phyloP scores from a whole-genome alignment of 2,113 vertebrate genomes.

The Penelope pileata region DNA sequence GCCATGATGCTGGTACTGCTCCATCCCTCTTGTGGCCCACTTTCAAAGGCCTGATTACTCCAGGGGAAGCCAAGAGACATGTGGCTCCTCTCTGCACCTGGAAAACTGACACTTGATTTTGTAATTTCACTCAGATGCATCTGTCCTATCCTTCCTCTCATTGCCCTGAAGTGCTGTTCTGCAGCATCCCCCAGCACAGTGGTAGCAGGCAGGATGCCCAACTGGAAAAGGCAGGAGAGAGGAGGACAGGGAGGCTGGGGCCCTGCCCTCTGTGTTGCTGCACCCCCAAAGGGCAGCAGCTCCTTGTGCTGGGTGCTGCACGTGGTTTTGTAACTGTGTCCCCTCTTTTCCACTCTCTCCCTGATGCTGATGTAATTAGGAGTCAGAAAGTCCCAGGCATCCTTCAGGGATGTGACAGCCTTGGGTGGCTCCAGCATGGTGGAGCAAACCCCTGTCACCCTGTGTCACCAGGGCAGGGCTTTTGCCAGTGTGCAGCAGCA shows the following conservation, averaged over 20 bases:
- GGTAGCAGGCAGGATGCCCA: not conserved
- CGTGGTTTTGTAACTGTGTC: not conserved
- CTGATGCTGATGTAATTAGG: not conserved
- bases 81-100: not conserved
- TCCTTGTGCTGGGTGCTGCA: not conserved
- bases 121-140: not conserved
- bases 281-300: not conserved
- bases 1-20: fast-evolving
- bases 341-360: not conserved
- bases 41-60: not conserved
- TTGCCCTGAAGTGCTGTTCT: not conserved
- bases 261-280: too few relatives aligned
- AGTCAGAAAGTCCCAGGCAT: not conserved
- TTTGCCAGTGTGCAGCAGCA: fast-evolving
- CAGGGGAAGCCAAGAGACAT: not conserved
- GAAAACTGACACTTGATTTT: not conserved
- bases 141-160: not conserved
- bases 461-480: not conserved
- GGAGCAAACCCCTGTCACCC: not conserved
- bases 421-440: not conserved
- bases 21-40: not conserved
- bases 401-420: not conserved
- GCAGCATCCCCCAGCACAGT: not conserved
- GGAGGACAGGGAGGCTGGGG: not conserved
- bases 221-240: not conserved